Evolutionary conservation across 1,140 invertebrate genomes (phyloP), one percentile per base, ranked within the genome.

Genomic region (Catajapyx aquilonaris): DNA sequence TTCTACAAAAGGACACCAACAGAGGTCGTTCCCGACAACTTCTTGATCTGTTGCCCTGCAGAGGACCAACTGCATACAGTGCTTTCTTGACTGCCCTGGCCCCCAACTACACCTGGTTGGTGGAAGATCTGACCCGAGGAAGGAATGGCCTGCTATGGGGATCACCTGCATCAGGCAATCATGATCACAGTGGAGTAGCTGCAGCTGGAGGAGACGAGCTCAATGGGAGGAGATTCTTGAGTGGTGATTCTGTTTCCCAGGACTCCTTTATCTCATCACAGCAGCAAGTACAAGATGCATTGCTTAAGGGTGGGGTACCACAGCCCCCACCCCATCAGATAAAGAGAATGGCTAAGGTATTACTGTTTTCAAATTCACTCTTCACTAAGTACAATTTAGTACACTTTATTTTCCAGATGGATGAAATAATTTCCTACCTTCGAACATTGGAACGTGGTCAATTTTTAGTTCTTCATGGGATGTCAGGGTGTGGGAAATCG

Each of bases 401-500:
- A 32, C 38, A 20, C n/a, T 4, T 42, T 22, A 40, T 40, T 13
- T 43, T 48, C 15, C 40, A 68, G 64, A 54, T 65, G 43, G 39
- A 48, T 33, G 45, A 56, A 31, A 47, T 68, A 21, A 50, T 48
- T 30, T 36, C 47, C 3, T 47, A 52, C 34, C 50, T 68, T 22
- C 44, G 39, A 15, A 33, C 38, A 1, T 43, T 68, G 19, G 45
- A 52, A 13, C 57, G 64, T 2, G 57, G 61, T 40, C 56, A 60
- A 35, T 66, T 66, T 44, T 38, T 76, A 10, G 62, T 58, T 4
- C 51, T 76, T 11, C 64, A 71, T 51, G 73, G 73, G 2, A 75
- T 76, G 68, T 61, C 67, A 19, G 73, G 73, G 10, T 68, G 61
- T 45, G 74, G 74, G n/a, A 77, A 76, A 58, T 68, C 71, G 0